A percentile compares a stretch with the other conserved stretches of the same genome.
Conservation (phyloP, 2,113 vertebrate species). For the Nipponia nippon region DNA sequence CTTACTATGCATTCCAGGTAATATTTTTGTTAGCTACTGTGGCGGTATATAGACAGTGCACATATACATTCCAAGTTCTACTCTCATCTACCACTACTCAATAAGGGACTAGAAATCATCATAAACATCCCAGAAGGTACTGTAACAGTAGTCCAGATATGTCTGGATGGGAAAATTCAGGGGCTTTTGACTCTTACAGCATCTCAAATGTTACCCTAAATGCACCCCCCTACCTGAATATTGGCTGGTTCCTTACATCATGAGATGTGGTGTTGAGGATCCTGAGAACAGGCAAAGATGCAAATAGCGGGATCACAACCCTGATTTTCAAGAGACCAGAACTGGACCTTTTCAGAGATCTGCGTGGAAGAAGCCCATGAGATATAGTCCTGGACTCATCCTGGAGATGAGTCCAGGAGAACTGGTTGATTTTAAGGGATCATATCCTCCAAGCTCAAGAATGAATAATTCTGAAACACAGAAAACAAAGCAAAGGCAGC, state of each 20-base stretch:
- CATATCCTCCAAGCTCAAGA: background rate
- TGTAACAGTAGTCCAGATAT: background rate
- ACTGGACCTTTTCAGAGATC: background rate
- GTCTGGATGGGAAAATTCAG: background rate
- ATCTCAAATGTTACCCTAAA: background rate
- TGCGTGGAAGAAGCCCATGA: background rate
- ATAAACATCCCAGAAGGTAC: background rate
- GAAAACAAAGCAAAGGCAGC: background rate
- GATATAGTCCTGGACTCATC: background rate
- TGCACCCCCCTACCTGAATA: rapidly evolving
- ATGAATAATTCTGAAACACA: background rate
- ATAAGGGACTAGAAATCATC: background rate
- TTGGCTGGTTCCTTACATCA: background rate
- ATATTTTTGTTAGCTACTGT: background rate
- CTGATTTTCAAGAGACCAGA: background rate
- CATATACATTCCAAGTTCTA: background rate
- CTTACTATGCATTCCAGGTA: background rate
- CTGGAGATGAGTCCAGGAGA: background rate
- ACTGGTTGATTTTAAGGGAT: background rate
- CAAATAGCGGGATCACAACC: background rate
- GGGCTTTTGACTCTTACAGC: background rate
- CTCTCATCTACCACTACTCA: background rate
- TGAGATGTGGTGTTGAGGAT: background rate
- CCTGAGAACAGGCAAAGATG: background rate
- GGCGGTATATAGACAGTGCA: background rate